These are phyloP conservation scores for Porites evermanni DNA, from an alignment of 92 coral and sea anemone species.

Conservation along the genomic window DNA sequence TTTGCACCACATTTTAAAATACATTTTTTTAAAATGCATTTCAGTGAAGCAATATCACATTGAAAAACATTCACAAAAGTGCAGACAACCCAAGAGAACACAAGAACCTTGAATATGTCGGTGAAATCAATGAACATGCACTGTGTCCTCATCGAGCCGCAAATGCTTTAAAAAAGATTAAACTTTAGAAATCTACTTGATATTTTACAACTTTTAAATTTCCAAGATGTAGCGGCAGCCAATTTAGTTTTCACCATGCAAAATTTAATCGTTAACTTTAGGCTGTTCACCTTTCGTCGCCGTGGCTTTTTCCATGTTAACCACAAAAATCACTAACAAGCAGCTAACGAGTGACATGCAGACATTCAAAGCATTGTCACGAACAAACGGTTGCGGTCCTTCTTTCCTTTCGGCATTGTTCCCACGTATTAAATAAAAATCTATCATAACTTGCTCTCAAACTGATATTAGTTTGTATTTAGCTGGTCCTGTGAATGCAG, in stretches of 20 bases:
- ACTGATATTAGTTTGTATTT: neutral
- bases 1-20: slow-evolving; percentile 1
- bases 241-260: neutral
- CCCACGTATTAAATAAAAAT: neutral
- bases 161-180: neutral
- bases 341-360: too few species aligned
- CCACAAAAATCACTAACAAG: neutral
- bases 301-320: neutral
- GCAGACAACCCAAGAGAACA: neutral
- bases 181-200: slow-evolving; percentile 3
- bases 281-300: neutral
- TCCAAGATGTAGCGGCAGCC: neutral
- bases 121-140: slow-evolving; percentile 1
- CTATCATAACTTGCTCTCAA: slow-evolving; percentile 6
- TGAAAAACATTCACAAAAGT: neutral
- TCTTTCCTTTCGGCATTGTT: too few species aligned
- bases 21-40: neutral
- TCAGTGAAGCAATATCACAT: slow-evolving; percentile 2
- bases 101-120: neutral
- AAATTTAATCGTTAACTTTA: neutral
- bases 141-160: neutral
- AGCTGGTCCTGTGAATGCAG: slow-evolving; percentile 2
- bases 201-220: neutral
- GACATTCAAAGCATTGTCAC: too few species aligned
- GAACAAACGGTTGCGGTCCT: too few species aligned